These are phyloP conservation scores for Dryococelus australis DNA, from an alignment of 2,888 invertebrate species.

Conservation along the genomic window DNA sequence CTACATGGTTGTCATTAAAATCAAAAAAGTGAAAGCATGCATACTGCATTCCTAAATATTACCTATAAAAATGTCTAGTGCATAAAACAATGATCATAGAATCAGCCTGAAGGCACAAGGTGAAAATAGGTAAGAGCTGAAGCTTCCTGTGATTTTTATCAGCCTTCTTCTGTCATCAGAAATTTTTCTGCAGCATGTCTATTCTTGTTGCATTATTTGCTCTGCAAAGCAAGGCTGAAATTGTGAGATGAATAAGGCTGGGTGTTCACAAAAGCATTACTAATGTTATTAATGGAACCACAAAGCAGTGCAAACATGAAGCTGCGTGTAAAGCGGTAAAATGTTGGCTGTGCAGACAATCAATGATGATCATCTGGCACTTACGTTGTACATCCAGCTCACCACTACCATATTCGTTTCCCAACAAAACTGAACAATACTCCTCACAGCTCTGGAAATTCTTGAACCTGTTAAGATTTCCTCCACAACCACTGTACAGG, in stretches of 20 bases:
- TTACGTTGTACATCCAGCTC: conserved; percentile 35
- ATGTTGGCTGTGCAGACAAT: not conserved
- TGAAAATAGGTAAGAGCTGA: not conserved
- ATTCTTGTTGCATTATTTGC: not conserved
- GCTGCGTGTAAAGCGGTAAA: not conserved
- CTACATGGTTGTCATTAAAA: no score
- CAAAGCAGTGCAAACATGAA: not conserved
- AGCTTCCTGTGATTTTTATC: not conserved
- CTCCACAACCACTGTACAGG: conserved; percentile 86
- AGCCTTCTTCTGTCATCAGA: not conserved
- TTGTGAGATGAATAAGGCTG: not conserved
- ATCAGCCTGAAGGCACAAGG: not conserved
- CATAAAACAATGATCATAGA: not conserved
- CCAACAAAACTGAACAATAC: conserved; percentile 60
- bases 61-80: not conserved
- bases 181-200: not conserved
- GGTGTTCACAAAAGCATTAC: not conserved
- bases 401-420: conserved; percentile 32
- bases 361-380: conserved; percentile 29
- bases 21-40: not conserved
- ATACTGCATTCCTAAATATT: not conserved
- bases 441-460: conserved; percentile 74
- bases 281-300: not conserved
- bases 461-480: conserved; percentile 86
- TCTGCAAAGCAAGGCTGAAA: not conserved